Evolutionary conservation across 2,888 invertebrate genomes (phyloP), one percentile per base, ranked within the genome.

Genomic region (Meloe dianella): DNA sequence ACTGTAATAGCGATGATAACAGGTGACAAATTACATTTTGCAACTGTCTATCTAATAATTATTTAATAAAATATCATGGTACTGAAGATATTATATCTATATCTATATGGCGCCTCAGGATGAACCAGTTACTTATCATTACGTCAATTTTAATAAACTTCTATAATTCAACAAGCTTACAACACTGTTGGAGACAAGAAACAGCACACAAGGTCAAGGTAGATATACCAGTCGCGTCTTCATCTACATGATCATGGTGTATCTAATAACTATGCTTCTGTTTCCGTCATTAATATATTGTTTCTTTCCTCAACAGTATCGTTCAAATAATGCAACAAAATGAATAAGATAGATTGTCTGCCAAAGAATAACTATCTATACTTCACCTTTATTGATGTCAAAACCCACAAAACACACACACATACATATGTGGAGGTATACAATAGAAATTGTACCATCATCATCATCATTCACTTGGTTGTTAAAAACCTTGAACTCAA

Each of bases 371-470:
- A 14, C 14, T 14, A 38, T 14, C 12, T 12, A 5, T 12, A 38
- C 38, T 38, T 38, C 14, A 38, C n/a, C 38, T 47, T 47, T 20
- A 20, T 10, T 47, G 20, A 47, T 20, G 47, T 20, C 12, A n/a
- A 47, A 30, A 29, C 22, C 12, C 9, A 58, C 30, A 57, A 2
- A 58, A 32, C 30, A 14, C 7, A 58, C 14, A 58, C n/a, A 30
- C n/a, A 58, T 27, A 12, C 14, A 58, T 17, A 30, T 4, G 27
- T 27, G 4, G 2, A 14, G 7, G n/a, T n/a, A 38, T 7, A 47
- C 20, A 68, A 65, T 65, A 61, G 63, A 68, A 68, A 65, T 68
- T 68, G 68, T 65, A 68, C 65, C 68, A 65, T 65, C 68, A 68
- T 68, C 65, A 68, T 63, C 68, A 65, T 65, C 68, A 68, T 68